Evolutionary conservation across 2,888 invertebrate species (phyloP), one percentile per base, ranked within the genome.

Genomic region (Junonia oenone): DNA sequence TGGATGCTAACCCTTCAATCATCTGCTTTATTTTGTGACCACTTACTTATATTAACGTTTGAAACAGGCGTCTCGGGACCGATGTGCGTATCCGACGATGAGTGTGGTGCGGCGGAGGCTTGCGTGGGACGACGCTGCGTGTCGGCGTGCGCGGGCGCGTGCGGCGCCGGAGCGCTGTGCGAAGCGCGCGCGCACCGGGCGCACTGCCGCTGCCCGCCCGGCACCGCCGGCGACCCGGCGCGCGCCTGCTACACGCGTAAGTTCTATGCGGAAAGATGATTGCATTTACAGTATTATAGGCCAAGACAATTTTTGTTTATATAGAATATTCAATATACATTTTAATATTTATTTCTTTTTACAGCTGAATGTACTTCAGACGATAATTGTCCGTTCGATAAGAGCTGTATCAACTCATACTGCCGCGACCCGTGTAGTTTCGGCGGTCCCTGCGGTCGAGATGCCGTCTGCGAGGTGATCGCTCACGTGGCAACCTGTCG

Each of bases 191-290:
- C 93, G 66, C 97, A 96, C 74, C 93, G 96, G 64, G 96, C 97
- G 3, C 93, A 93, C 15, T 98, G 98, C 79, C 92, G 92, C 70
- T 98, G 98, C 76, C 95, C 95, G 14, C 92, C 94, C 47, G 96
- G 95, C 62, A 96, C 95, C 88, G 96, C 96, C 50, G 98, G 98
- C 59, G 95, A 97, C 81, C 97, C 98, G 29, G 94, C 97, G 80
- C 83, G 94, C 17, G 92, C 93, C 62, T 98, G 98, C 73, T 96
- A 95, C 76, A 95, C 94, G 92, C 96, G 97, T 97, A 91, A 93
- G 94, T 88, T 6, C 45, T 51, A 5, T n/a, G 2, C 45, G 2
- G 11, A 8, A 19, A 5, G 9, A n/a, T n/a, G n/a, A n/a, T n/a
- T n/a, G n/a, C n/a, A n/a, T n/a, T n/a, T n/a, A n/a, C n/a, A n/a